A percentile compares a stretch with the other conserved stretches of the same genome.
Evolutionary conservation across 2,113 vertebrate species (phyloP).

Genomic region (Pyrgilauda ruficollis): DNA sequence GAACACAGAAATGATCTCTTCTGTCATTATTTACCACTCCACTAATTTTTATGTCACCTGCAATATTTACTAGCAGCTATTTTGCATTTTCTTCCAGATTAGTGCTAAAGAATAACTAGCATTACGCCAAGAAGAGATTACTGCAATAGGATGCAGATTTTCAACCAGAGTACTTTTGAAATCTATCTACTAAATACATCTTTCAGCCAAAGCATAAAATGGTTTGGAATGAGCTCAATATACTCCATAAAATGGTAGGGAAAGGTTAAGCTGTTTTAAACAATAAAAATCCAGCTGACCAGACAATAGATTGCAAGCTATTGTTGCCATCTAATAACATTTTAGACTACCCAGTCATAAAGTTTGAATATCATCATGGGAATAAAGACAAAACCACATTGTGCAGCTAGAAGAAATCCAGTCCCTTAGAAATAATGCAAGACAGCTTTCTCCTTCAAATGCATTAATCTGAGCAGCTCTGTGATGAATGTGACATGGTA

Average conservation of each 20-base stretch:
- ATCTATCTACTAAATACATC: background rate
- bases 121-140: background rate
- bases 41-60: conserved; percentile 42
- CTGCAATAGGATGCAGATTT: background rate
- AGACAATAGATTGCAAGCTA: conserved; percentile 25
- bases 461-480: background rate
- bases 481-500: background rate
- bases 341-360: conserved; percentile 25
- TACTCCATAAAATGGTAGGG: background rate
- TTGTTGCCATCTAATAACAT: conserved; percentile 11
- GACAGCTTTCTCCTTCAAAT: background rate
- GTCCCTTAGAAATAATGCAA: background rate
- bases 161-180: background rate
- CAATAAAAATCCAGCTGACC: conserved; percentile 44
- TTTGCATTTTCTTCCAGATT: conserved; percentile 2
- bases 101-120: background rate
- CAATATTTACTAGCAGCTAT: conserved; percentile 27
- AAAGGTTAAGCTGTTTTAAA: conserved; percentile 33
- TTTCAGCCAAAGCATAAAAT: background rate
- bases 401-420: background rate
- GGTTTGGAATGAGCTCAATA: background rate
- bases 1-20: background rate
- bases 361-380: background rate
- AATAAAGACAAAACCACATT: conserved; percentile 23
- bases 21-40: conserved; percentile 41